Percentiles rank a stretch among this genome's conserved stretches.
Evolutionary conservation across 2,888 invertebrate genomes (phyloP).

Genomic region (Resseliella maxima): DNA sequence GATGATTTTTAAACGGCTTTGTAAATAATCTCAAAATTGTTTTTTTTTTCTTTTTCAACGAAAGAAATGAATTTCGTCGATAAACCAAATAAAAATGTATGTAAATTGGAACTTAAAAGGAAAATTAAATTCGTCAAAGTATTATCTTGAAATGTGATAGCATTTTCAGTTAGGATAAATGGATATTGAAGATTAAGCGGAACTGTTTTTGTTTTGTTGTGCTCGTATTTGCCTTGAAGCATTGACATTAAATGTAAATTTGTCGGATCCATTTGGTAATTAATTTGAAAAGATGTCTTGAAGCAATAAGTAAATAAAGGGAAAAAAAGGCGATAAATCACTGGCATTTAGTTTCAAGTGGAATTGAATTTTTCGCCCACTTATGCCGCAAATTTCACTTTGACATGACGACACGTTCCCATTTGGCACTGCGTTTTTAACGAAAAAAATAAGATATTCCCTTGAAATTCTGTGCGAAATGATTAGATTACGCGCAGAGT

Average conservation of each 20-base stretch:
- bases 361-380: not conserved
- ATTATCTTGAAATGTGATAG: not conserved
- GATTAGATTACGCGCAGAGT: too few relatives aligned
- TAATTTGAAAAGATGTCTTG: constrained; percentile 9
- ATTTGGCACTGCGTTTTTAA: not conserved
- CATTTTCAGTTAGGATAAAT: not conserved
- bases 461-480: too few relatives aligned
- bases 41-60: not conserved
- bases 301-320: not conserved
- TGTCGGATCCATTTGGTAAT: constrained; percentile 8
- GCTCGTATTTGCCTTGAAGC: not conserved
- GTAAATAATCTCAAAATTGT: constrained; percentile 1
- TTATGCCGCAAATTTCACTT: not conserved
- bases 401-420: not conserved
- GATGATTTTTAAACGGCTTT: not conserved
- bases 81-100: not conserved
- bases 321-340: not conserved
- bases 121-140: not conserved
- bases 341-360: not conserved
- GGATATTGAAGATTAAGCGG: not conserved
- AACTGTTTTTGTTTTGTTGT: not conserved
- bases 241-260: not conserved
- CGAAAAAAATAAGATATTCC: not conserved
- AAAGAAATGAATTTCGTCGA: not conserved
- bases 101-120: constrained; percentile 26